A percentile compares a stretch with the other conserved stretches of the same genome.
These are phyloP conservation scores for Capreolus pygargus DNA, from an alignment of 2,113 vertebrate genomes.

Conservation along the genomic window DNA sequence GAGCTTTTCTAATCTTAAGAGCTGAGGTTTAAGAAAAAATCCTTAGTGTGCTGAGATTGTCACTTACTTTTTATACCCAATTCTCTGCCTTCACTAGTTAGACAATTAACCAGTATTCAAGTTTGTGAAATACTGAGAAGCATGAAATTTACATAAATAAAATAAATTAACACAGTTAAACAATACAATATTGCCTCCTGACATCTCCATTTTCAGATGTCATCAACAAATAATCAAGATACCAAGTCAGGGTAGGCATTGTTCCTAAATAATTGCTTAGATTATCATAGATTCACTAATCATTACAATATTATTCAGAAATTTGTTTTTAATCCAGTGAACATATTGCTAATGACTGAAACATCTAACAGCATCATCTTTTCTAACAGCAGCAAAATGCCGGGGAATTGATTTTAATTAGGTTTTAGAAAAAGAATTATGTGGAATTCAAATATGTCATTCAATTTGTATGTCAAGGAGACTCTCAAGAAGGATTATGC, in stretches of 20 bases:
- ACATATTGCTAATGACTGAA: slow-evolving; percentile 82
- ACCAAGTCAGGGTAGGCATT: slow-evolving; percentile 62
- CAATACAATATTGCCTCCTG: slow-evolving; percentile 62
- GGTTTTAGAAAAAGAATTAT: slow-evolving; percentile 70
- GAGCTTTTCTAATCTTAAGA: slow-evolving; percentile 49
- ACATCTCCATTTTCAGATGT: slow-evolving; percentile 67
- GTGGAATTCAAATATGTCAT: slow-evolving; percentile 77
- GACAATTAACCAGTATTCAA: slow-evolving; percentile 71
- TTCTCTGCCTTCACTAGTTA: slow-evolving; percentile 54
- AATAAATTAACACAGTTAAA: slow-evolving; percentile 64
- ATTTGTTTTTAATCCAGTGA: slow-evolving; percentile 80
- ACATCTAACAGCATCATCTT: slow-evolving; percentile 75
- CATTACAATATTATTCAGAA: slow-evolving; percentile 75
- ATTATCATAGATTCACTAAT: slow-evolving; percentile 73
- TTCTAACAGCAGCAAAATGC: slow-evolving; percentile 78
- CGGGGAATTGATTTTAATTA: slow-evolving; percentile 83
- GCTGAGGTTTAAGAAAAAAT: slow-evolving; percentile 52
- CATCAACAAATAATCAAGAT: slow-evolving; percentile 75
- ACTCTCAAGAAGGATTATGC: slow-evolving; percentile 57
- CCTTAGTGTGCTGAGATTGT: slow-evolving; percentile 65
- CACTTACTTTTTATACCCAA: slow-evolving; percentile 55
- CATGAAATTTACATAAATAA: slow-evolving; percentile 70
- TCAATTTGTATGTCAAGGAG: slow-evolving; percentile 73
- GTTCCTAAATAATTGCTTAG: slow-evolving; percentile 73
- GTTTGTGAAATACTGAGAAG: slow-evolving; percentile 58